Conservation (phyloP, 2,113 vertebrate genomes). For the Leucopternis melanops region DNA sequence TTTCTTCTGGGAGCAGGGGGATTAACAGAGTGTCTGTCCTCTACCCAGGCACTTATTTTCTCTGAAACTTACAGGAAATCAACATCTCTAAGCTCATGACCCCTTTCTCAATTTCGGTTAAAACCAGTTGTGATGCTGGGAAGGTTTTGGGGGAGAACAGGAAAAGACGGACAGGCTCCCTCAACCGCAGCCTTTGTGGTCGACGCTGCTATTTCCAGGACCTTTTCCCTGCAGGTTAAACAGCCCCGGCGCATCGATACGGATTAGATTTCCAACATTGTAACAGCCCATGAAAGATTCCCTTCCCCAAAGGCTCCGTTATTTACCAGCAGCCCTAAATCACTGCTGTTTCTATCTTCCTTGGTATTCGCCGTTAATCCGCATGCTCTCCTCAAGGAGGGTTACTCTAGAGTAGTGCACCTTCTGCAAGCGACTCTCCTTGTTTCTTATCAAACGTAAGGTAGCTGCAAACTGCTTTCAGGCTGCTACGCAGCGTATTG, state of each 20-base stretch:
- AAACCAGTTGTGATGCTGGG: neutral
- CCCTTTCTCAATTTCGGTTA: neutral
- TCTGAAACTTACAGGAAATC: neutral
- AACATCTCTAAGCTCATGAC: neutral
- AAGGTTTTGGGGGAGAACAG: neutral
- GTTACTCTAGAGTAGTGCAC: neutral
- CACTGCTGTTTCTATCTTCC: neutral
- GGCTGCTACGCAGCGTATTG: neutral
- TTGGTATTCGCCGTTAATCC: neutral
- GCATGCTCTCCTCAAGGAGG: neutral
- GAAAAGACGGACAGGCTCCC: accelerated
- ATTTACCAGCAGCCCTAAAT: neutral
- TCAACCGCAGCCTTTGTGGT: neutral
- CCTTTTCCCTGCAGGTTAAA: neutral
- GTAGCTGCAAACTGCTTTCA: neutral
- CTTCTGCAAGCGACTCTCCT: neutral
- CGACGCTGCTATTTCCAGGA: accelerated
- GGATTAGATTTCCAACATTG: neutral
- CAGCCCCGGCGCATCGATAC: neutral
- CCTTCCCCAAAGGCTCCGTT: neutral
- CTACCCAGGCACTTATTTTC: neutral
- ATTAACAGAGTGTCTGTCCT: neutral
- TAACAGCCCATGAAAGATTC: neutral
- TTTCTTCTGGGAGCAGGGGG: neutral
- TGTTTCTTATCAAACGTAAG: neutral